Evolutionary conservation across 2,888 invertebrate genomes (phyloP).

Genomic region (Gortyna flavago): DNA sequence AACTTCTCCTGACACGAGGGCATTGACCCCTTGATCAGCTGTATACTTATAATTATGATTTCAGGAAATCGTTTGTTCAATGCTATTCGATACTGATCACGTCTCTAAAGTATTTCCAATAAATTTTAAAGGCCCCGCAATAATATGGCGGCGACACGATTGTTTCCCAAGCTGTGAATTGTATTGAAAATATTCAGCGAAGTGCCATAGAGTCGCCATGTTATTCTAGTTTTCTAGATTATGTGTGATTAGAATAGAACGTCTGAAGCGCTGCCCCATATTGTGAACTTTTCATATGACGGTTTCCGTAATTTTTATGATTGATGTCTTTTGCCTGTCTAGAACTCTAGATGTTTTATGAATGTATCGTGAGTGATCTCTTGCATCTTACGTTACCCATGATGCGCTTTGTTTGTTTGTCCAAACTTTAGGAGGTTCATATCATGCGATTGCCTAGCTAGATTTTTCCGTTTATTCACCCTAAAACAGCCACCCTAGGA

Average conservation of each 20-base stretch:
- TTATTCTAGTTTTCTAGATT: not conserved
- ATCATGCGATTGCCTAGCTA: not conserved
- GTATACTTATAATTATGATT: not conserved
- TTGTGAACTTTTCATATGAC: not conserved
- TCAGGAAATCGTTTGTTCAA: not conserved
- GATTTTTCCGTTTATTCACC: not conserved
- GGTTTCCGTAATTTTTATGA: not conserved
- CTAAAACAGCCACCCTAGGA: not conserved
- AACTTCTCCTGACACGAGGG: not conserved
- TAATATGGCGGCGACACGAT: not conserved
- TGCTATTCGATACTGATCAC: not conserved
- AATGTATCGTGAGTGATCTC: conserved; percentile 4
- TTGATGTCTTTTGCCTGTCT: conserved; percentile 18
- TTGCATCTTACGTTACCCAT: conserved; percentile 18
- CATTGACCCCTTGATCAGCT: not conserved
- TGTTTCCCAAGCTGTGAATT: not conserved
- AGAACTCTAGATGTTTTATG: conserved; percentile 28
- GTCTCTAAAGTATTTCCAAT: not conserved
- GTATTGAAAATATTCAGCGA: conserved; percentile 1
- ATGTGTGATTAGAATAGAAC: conserved; percentile 2
- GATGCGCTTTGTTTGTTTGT: conserved; percentile 37
- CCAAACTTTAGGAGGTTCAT: not conserved
- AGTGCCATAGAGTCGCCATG: not conserved
- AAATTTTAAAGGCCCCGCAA: too few relatives aligned
- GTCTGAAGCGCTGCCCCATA: not conserved